Conservation (phyloP, 2,888 invertebrate species). For the Epinotia demarniana region DNA sequence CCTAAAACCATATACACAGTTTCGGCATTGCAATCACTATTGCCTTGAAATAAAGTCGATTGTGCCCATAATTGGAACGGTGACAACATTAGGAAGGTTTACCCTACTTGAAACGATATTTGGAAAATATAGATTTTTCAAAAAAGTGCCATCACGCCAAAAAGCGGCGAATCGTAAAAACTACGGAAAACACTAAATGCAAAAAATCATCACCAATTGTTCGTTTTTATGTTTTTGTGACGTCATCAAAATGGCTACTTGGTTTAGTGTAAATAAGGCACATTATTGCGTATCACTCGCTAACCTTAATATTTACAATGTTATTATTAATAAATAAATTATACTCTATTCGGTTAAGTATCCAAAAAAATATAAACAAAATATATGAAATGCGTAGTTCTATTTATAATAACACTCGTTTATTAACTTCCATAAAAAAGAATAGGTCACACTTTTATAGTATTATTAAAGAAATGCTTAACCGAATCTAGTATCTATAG, state of each 20-base stretch:
- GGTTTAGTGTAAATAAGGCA: conserved; percentile 62
- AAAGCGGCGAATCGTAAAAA: conserved; percentile 36
- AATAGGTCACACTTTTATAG: neutral
- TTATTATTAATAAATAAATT: conserved; percentile 63
- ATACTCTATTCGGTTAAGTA: conserved; percentile 25
- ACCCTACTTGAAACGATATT: neutral
- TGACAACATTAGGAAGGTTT: neutral
- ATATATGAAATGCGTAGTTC: neutral
- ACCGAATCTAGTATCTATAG: conserved; percentile 26
- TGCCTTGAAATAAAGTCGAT: neutral
- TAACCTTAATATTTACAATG: conserved; percentile 68
- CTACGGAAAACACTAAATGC: conserved; percentile 52
- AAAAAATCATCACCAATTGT: conserved; percentile 54
- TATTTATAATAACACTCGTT: neutral
- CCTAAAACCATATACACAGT: neutral
- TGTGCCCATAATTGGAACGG: neutral
- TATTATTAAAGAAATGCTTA: conserved; percentile 12
- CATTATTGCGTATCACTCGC: conserved; percentile 70
- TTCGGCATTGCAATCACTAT: neutral
- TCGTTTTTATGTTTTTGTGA: conserved; percentile 46
- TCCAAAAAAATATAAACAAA: neutral
- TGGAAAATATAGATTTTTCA: conserved; percentile 13
- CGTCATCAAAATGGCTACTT: conserved; percentile 43
- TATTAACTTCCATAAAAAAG: neutral
- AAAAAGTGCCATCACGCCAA: conserved; percentile 33